Conservation (phyloP, 2,888 invertebrate genomes). For the Bombylius discolor region DNA sequence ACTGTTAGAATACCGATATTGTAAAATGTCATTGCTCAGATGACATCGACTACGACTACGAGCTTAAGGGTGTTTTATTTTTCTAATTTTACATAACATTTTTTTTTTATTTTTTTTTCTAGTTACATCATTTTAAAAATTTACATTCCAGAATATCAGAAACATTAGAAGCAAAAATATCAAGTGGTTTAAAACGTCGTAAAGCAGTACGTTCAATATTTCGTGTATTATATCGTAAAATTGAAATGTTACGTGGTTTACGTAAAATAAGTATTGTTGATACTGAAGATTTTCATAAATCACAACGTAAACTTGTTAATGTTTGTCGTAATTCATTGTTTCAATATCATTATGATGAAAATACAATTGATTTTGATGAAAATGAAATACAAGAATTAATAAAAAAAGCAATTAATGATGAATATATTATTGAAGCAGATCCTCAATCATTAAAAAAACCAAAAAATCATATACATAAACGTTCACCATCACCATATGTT, state of each 20-base stretch:
- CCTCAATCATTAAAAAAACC: neutral
- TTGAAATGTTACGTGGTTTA: slow-evolving; percentile 10
- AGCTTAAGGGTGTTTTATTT: too few species aligned
- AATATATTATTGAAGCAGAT: slow-evolving; percentile 8
- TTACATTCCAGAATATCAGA: slow-evolving; percentile 9
- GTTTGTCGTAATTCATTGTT: neutral
- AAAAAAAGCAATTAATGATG: slow-evolving; percentile 6
- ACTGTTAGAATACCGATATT: too few species aligned
- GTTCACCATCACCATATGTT: too few species aligned
- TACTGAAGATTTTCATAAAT: slow-evolving; percentile 4
- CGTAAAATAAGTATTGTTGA: slow-evolving; percentile 8
- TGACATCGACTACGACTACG: too few species aligned
- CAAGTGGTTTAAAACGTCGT: neutral
- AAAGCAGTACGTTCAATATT: slow-evolving; percentile 8
- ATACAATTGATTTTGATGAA: slow-evolving; percentile 6
- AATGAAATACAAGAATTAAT: slow-evolving; percentile 6
- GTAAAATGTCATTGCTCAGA: too few species aligned
- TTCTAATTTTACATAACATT: too few species aligned
- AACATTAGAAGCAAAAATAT: neutral
- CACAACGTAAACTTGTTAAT: neutral
- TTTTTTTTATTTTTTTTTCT: neutral
- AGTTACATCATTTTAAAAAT: slow-evolving; percentile 11
- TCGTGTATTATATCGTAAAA: slow-evolving; percentile 13
- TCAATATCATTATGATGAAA: slow-evolving; percentile 8
- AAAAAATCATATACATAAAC: too few species aligned